Conservation (phyloP, 2,888 invertebrate species). For the Pollenia griseotomentosa region DNA sequence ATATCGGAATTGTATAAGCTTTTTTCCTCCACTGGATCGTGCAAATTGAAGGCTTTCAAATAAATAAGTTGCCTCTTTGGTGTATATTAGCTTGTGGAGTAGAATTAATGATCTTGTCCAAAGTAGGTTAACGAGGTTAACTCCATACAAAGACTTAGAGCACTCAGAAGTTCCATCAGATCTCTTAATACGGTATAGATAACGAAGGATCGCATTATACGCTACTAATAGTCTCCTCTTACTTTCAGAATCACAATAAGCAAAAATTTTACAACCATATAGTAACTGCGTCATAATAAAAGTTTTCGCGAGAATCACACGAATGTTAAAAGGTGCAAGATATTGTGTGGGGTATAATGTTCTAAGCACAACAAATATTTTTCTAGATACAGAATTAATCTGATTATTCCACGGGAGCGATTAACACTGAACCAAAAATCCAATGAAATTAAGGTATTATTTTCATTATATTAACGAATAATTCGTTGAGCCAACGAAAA, state of each 20-base stretch:
- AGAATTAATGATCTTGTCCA: background rate
- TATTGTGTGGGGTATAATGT: too few relatives aligned
- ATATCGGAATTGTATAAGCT: background rate
- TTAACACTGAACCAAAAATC: too few relatives aligned
- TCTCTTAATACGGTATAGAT: background rate
- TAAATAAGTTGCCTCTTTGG: background rate
- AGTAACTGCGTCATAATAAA: background rate
- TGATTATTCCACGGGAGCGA: too few relatives aligned
- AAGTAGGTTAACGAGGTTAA: background rate
- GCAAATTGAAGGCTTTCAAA: background rate
- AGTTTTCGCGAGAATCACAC: background rate
- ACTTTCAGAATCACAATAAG: background rate
- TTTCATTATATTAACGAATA: too few relatives aligned
- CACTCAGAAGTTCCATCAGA: background rate
- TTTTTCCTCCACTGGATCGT: background rate
- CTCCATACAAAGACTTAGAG: background rate
- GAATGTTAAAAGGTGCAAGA: background rate
- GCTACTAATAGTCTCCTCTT: background rate
- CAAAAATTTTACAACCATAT: conserved; percentile 4
- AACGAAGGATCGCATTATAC: background rate
- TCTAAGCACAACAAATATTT: too few relatives aligned
- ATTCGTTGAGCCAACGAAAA: too few relatives aligned
- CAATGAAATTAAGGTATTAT: too few relatives aligned
- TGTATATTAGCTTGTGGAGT: background rate
- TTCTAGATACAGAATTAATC: too few relatives aligned